Evolutionary conservation across 1,140 invertebrate genomes (phyloP).

Genomic region (Lucilia sericata): DNA sequence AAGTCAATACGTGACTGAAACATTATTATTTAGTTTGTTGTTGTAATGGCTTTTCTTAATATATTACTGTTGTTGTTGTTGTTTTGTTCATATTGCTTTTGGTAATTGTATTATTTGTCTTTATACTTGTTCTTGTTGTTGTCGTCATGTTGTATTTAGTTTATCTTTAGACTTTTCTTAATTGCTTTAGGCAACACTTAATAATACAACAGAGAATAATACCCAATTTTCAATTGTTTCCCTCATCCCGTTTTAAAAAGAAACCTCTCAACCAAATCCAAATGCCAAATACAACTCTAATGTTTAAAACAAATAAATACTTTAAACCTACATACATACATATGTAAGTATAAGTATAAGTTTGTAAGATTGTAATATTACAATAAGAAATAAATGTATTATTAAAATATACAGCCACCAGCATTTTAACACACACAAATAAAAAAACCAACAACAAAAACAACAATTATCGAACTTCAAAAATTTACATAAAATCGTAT

Average conservation of each 20-base stretch:
- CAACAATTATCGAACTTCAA: background rate
- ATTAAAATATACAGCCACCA: background rate
- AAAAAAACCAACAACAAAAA: background rate
- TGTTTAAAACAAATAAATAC: background rate
- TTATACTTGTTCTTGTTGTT: too few species aligned
- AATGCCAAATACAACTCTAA: too few species aligned
- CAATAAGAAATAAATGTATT: background rate
- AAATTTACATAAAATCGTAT: background rate
- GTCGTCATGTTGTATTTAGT: background rate
- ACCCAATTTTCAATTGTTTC: too few species aligned
- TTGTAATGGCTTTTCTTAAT: background rate
- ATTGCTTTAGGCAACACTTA: constrained; percentile 17
- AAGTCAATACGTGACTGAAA: constrained; percentile 20
- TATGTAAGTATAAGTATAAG: too few species aligned
- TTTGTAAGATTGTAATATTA: background rate
- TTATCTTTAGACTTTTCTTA: background rate
- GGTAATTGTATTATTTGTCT: too few species aligned
- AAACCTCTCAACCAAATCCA: too few species aligned
- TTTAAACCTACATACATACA: background rate
- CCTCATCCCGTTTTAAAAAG: too few species aligned
- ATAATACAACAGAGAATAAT: background rate
- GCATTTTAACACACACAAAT: constrained; percentile 6
- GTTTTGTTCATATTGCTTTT: too few species aligned
- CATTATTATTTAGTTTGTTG: background rate
- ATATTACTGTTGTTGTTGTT: too few species aligned